phyloP scores from a whole-genome alignment of 2,888 invertebrate genomes.

The Malthinus flaveolus region DNA sequence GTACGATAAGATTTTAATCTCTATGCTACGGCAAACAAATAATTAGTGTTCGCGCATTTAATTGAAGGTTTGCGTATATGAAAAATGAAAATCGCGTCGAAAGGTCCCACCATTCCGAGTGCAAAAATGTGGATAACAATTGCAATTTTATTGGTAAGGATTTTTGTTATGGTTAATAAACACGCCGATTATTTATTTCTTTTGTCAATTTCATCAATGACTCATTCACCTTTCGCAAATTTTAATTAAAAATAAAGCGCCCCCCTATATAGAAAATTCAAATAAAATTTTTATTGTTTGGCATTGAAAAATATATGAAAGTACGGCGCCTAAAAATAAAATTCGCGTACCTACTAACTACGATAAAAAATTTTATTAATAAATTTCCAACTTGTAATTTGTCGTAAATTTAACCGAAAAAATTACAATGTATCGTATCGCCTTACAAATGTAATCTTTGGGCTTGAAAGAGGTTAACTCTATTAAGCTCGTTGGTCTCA shows the following conservation, averaged over 20 bases:
- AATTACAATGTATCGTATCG: background rate
- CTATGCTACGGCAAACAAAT: conserved; percentile 9
- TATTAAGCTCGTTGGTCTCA: background rate
- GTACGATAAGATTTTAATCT: conserved; percentile 21
- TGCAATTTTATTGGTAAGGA: conserved; percentile 1
- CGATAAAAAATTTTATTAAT: background rate
- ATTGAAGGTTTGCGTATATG: background rate
- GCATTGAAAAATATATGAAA: conserved; percentile 12
- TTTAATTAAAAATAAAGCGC: conserved; percentile 1
- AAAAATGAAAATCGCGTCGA: background rate
- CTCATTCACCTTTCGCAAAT: background rate
- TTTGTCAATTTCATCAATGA: background rate
- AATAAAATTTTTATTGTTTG: conserved; percentile 5
- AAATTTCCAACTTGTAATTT: conserved; percentile 1
- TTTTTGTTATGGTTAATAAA: conserved; percentile 8
- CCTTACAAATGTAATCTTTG: background rate
- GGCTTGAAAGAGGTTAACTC: background rate
- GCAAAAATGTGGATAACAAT: conserved; percentile 2
- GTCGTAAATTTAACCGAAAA: background rate
- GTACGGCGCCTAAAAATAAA: conserved; percentile 11
- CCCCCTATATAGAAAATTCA: background rate
- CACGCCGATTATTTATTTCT: background rate
- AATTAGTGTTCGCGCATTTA: conserved; percentile 9
- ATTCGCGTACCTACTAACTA: conserved; percentile 9
- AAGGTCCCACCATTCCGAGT: background rate